Conservation (phyloP, 2,888 invertebrate genomes). For the Ophion obscuratus region DNA sequence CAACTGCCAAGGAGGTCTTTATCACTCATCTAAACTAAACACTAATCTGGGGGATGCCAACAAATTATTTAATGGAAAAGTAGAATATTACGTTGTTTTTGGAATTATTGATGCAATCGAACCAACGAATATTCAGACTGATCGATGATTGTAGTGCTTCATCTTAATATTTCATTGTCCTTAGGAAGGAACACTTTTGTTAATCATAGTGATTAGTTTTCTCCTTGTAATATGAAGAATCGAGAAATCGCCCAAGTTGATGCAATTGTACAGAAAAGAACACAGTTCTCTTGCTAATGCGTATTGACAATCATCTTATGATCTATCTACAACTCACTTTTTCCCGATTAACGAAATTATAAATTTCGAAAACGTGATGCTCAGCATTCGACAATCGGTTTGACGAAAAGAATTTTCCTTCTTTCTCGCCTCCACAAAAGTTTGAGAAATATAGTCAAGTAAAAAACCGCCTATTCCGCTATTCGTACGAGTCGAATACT, state of each 20-base stretch:
- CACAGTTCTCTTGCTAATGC: background rate
- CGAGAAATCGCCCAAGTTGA: background rate
- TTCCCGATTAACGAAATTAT: background rate
- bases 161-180: background rate
- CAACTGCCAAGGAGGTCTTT: slow-evolving; percentile 57
- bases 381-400: background rate
- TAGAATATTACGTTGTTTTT: background rate
- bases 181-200: background rate
- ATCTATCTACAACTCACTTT: too few species aligned
- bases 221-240: too few species aligned
- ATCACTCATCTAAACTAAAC: background rate
- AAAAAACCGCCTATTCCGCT: background rate
- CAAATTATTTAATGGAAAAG: background rate
- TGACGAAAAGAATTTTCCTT: background rate
- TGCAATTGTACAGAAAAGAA: background rate
- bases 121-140: background rate
- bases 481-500: background rate
- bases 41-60: background rate
- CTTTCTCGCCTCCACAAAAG: background rate
- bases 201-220: background rate
- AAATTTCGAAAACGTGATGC: background rate
- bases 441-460: background rate
- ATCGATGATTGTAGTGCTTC: background rate
- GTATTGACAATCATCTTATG: background rate
- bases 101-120: background rate